Evolutionary conservation across 2,888 invertebrate genomes (phyloP).

Genomic region (Scrobipalpa costella): DNA sequence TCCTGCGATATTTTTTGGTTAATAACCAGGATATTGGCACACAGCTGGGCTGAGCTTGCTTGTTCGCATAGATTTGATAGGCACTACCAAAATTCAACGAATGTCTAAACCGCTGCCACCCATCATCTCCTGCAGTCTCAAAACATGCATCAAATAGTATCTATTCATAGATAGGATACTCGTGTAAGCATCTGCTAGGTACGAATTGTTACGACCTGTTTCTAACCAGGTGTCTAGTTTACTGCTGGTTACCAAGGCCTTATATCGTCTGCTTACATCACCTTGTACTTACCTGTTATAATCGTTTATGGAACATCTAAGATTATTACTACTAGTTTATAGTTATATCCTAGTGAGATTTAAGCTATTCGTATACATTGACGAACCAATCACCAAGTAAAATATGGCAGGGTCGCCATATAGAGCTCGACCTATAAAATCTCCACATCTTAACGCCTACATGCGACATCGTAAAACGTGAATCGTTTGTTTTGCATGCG

Average conservation of each 20-base stretch:
- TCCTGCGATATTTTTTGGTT: neutral
- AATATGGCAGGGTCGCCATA: neutral
- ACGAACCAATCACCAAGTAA: neutral
- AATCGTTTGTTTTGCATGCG: conserved; percentile 29
- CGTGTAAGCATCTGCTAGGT: too few relatives aligned
- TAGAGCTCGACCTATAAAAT: conserved; percentile 25
- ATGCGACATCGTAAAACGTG: conserved; percentile 6
- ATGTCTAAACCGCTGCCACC: too few relatives aligned
- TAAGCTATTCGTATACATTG: too few relatives aligned
- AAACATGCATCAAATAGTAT: too few relatives aligned
- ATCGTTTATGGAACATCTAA: neutral
- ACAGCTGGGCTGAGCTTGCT: too few relatives aligned
- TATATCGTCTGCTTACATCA: conserved; percentile 31
- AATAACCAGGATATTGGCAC: neutral
- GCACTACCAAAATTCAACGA: too few relatives aligned
- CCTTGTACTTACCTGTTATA: neutral
- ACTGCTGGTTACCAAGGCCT: conserved; percentile 37
- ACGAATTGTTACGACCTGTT: conserved; percentile 16
- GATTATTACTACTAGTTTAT: neutral
- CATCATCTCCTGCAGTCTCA: too few relatives aligned
- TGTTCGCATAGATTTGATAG: too few relatives aligned
- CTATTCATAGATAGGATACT: too few relatives aligned
- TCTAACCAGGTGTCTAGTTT: conserved; percentile 30
- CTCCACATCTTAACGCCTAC: conserved; percentile 1
- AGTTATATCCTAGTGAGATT: too few relatives aligned